A percentile compares a stretch with the other conserved stretches of the same genome.
These are phyloP conservation scores for Halictus quadricinctus DNA, from an alignment of 2,888 invertebrate species.

Conservation along the genomic window DNA sequence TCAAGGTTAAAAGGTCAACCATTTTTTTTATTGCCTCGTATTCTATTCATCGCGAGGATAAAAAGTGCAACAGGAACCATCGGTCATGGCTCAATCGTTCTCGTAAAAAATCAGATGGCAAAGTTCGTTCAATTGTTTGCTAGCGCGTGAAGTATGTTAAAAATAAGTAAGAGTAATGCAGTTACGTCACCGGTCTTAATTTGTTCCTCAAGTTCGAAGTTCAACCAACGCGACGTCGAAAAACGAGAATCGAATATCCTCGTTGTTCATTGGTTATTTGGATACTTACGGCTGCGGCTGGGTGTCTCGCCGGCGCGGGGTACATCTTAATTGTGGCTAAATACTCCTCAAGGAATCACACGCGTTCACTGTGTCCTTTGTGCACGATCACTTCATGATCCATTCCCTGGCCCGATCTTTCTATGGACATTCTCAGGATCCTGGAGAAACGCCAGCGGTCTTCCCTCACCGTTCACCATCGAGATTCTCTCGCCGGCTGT, in stretches of 20 bases:
- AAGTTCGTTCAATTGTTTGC: too few species aligned
- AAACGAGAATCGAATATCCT: background rate
- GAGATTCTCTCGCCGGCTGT: constrained; percentile 36
- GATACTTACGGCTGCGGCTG: constrained; percentile 88
- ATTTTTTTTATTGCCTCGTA: too few species aligned
- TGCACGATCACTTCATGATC: constrained; percentile 73
- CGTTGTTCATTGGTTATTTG: background rate
- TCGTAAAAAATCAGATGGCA: too few species aligned
- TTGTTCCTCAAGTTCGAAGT: background rate
- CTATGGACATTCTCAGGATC: constrained; percentile 59
- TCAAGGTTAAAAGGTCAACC: too few species aligned
- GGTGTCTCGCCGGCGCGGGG: constrained; percentile 90
- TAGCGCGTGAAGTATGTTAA: too few species aligned
- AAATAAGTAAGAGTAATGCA: too few species aligned
- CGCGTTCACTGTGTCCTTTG: constrained; percentile 65
- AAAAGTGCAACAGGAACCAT: too few species aligned
- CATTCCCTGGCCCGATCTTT: constrained; percentile 54
- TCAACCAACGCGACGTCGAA: background rate
- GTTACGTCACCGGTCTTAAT: too few species aligned
- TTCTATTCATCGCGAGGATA: too few species aligned
- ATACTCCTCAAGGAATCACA: constrained; percentile 65
- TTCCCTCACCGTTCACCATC: constrained; percentile 39
- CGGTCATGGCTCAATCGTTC: too few species aligned
- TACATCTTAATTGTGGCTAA: constrained; percentile 84
- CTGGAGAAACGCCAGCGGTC: constrained; percentile 58